Percentiles rank a stretch among this genome's conserved stretches.
Conservation (phyloP, 2,113 vertebrate genomes). For the Mastomys natalensis region DNA sequence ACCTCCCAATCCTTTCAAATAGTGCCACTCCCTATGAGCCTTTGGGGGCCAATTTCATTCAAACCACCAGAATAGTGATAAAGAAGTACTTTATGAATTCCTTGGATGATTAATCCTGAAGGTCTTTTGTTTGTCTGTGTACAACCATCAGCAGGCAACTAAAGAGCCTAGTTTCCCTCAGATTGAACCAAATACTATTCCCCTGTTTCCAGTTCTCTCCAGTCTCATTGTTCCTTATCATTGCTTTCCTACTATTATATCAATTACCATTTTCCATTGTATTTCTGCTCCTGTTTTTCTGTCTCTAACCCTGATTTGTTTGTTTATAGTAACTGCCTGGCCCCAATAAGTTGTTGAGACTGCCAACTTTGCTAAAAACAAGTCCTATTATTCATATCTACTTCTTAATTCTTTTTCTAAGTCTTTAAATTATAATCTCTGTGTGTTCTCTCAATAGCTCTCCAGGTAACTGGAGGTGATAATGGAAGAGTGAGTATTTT, state of each 20-base stretch:
- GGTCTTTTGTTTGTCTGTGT: not conserved
- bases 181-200: not conserved
- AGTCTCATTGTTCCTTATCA: not conserved
- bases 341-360: slow-evolving; percentile 23
- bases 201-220: not conserved
- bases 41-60: not conserved
- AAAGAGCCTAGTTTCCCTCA: not conserved
- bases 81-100: not conserved
- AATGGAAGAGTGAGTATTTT: slow-evolving; percentile 36
- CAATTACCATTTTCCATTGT: not conserved
- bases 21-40: too few relatives aligned
- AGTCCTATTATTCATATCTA: slow-evolving; percentile 46
- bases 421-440: slow-evolving; percentile 55
- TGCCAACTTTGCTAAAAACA: slow-evolving; percentile 21
- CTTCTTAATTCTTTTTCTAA: slow-evolving; percentile 51
- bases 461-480: slow-evolving; percentile 1
- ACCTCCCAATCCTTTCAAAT: not conserved
- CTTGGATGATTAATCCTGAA: not conserved
- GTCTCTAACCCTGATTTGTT: slow-evolving; percentile 10
- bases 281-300: slow-evolving; percentile 36
- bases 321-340: slow-evolving; percentile 17
- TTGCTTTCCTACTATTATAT: not conserved
- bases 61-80: not conserved
- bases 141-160: not conserved
- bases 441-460: slow-evolving; percentile 30